These are phyloP conservation scores for Rhabdornis inornatus DNA, from an alignment of 2,113 vertebrate species.

Conservation along the genomic window DNA sequence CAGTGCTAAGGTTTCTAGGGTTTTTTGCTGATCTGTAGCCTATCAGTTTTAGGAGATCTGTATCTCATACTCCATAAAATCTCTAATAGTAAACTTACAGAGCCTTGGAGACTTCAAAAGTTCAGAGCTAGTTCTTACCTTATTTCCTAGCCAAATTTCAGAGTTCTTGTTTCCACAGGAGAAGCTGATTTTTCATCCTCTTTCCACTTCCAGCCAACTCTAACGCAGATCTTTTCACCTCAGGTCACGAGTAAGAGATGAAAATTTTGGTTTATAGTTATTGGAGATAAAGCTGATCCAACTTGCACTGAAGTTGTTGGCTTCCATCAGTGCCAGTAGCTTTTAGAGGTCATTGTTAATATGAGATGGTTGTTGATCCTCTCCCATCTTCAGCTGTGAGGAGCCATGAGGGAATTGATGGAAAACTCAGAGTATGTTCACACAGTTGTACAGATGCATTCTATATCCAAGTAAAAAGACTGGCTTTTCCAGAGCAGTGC, in stretches of 20 bases:
- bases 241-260: neutral
- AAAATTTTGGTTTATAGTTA: neutral
- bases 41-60: neutral
- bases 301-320: neutral
- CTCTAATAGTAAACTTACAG: neutral
- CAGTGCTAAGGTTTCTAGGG: neutral
- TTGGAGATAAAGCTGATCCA: neutral
- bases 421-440: neutral
- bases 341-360: neutral
- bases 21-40: neutral
- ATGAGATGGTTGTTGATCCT: neutral
- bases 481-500: neutral
- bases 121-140: slow-evolving; percentile 14
- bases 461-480: neutral
- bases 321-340: neutral
- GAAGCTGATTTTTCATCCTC: slow-evolving; percentile 1
- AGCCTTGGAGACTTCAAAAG: slow-evolving; percentile 35
- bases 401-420: neutral
- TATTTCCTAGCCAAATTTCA: slow-evolving; percentile 22
- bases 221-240: neutral
- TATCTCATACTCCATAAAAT: slow-evolving; percentile 15
- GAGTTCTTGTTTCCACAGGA: neutral
- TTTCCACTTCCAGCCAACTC: neutral
- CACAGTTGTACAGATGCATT: neutral
- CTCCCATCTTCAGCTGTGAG: neutral